Base-by-base conservation (phyloP, 2,113 vertebrate species). In the Acrocephalus arundinaceus region DNA sequence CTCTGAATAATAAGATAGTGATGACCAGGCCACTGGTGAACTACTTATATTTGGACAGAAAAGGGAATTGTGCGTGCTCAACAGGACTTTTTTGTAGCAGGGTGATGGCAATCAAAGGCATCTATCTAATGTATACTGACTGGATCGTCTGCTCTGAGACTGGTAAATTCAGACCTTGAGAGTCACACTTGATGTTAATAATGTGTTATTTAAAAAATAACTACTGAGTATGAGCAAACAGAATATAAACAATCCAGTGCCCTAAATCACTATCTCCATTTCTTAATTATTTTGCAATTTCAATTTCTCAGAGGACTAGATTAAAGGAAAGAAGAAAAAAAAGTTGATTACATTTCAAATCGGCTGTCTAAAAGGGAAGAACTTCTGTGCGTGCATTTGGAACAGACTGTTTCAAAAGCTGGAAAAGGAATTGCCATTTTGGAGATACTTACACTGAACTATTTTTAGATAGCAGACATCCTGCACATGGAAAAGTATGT, bases 381-480 rank as follows among this genome's bases (percentile, higher is more conserved):
- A 66, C 4, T 70, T 46, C 9, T 66, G 8, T 70, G 55, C 4
- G 2, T 27, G 15, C 4, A 0, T 90, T 93, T 86, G 39, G 43
- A 84, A 91, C 87, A 55, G 13, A 37, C 33, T 68, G 7, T 87
- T 94, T 33, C 43, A 80, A 93, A 93, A 77, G 39, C 78, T 93
- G 87, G 75, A 52, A 89, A 94, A 91, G 63, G 68, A 94, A 83
- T 94, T 85, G 71, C 27, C 46, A 25, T 90, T 95, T 95, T 87
- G 71, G 70, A 95, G 75, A 89, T 91, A 83, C 70, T 89, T 77
- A 54, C 54, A 54, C n/a, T 59, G 80, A 55, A 31, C 63, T 93
- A 81, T 96, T 96, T 96, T 96, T 79, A 94, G 65, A 48, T 87
- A 61, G 72, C 43, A 76, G 87, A 37, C 81, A 75, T 96, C 87